Percentiles rank a stretch among this genome's conserved stretches.
These are phyloP conservation scores for Psittacara wagleri DNA, from an alignment of 2,113 vertebrate species.

Conservation along the genomic window DNA sequence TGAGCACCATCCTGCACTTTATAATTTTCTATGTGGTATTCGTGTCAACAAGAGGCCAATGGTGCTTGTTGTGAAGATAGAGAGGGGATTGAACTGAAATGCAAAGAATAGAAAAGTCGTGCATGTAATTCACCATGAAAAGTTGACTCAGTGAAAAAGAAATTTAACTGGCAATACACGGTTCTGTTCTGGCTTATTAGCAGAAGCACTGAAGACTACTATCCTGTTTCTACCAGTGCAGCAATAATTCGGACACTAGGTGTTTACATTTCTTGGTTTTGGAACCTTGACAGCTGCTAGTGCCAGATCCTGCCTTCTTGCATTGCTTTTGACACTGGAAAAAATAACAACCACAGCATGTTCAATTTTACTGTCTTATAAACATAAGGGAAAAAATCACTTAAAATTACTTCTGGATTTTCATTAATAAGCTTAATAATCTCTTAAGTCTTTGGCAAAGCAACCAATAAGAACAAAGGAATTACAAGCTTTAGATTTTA, in stretches of 20 bases:
- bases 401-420: constrained; percentile 55
- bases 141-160: constrained; percentile 15
- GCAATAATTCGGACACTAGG: constrained; percentile 48
- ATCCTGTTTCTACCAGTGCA: constrained; percentile 32
- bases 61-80: background rate
- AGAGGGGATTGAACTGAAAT: background rate
- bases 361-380: constrained; percentile 60
- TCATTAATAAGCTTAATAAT: constrained; percentile 64
- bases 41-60: background rate
- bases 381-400: constrained; percentile 4
- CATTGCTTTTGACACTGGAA: constrained; percentile 36
- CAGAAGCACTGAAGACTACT: constrained; percentile 1
- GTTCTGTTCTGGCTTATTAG: constrained; percentile 49
- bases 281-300: constrained; percentile 56
- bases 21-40: background rate
- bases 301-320: constrained; percentile 52
- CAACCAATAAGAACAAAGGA: background rate
- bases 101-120: background rate
- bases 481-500: constrained; percentile 33
- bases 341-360: constrained; percentile 43
- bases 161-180: constrained; percentile 21
- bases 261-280: constrained; percentile 55
- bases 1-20: background rate
- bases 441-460: constrained; percentile 53
- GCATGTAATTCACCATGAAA: background rate